phyloP scores from a whole-genome alignment of 2,113 vertebrate genomes.

The Panthera tigris region DNA sequence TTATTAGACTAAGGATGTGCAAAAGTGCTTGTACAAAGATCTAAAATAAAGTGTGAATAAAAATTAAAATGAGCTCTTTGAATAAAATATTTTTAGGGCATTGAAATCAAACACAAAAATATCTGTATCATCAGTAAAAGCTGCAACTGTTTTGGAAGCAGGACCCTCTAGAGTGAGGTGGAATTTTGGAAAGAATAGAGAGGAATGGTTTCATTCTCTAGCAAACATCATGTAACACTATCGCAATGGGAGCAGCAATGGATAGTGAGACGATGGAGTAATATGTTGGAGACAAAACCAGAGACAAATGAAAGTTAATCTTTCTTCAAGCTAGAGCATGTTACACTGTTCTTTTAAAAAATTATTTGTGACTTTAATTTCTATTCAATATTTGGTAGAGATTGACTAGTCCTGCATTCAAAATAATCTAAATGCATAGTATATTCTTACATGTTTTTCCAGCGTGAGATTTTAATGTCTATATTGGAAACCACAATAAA shows the following conservation, averaged over 20 bases:
- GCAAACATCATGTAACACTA: neutral
- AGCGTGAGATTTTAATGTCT: neutral
- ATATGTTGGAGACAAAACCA: neutral
- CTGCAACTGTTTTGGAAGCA: neutral
- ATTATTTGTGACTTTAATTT: neutral
- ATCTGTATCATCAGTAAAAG: neutral
- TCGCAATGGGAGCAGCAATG: rapidly evolving
- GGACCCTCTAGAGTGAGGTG: neutral
- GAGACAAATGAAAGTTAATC: neutral
- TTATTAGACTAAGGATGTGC: neutral
- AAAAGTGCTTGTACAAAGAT: neutral
- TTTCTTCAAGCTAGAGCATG: neutral
- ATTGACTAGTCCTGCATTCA: neutral
- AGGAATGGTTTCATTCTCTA: too few relatives aligned
- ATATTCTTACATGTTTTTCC: neutral
- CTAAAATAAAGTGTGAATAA: neutral
- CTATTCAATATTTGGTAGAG: neutral
- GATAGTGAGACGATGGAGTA: neutral
- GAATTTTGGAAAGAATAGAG: neutral
- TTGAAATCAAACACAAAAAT: neutral
- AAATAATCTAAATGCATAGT: neutral
- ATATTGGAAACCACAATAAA: neutral
- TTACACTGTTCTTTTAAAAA: too few relatives aligned
- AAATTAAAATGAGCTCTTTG: neutral
- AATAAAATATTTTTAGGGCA: neutral